Evolutionary conservation across 2,113 vertebrate genomes (phyloP).

Genomic region (Peromyscus polionotus): DNA sequence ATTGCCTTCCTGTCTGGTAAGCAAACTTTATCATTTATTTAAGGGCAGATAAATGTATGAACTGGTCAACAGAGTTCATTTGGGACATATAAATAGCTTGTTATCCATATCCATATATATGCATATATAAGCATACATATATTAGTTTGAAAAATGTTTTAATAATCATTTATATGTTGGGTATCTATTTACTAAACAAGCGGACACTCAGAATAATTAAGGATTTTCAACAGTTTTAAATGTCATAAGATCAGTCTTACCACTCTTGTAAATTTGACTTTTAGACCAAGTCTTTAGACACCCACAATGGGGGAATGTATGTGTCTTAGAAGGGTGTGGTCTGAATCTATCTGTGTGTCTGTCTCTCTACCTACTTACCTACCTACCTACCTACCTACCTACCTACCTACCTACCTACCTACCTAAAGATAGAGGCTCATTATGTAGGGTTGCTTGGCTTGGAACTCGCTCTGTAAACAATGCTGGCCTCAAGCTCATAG

Average conservation of each 20-base stretch:
- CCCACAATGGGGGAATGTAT: not conserved
- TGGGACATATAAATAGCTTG: not conserved
- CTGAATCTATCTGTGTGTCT: not conserved
- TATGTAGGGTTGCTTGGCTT: not conserved
- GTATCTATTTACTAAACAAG: conserved; percentile 31
- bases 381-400: not conserved
- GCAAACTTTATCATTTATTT: conserved; percentile 67
- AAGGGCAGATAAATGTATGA: conserved; percentile 31
- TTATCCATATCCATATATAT: not conserved
- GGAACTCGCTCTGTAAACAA: not conserved
- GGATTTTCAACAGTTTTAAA: conserved; percentile 41
- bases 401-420: not conserved
- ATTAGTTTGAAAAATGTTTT: not conserved
- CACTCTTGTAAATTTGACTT: not conserved
- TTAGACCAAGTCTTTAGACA: not conserved
- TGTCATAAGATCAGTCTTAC: conserved; percentile 18
- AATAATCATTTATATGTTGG: conserved; percentile 15
- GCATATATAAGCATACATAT: not conserved
- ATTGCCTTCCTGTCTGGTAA: conserved; percentile 97
- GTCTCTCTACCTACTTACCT: not conserved
- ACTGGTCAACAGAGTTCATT: conserved; percentile 68
- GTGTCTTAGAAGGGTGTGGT: not conserved
- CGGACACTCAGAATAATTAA: not conserved
- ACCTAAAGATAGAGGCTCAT: not conserved
- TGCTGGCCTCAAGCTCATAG: not conserved